Base-by-base conservation (phyloP, 2,888 invertebrate genomes). In the Rhimphoctona megacephalus region DNA sequence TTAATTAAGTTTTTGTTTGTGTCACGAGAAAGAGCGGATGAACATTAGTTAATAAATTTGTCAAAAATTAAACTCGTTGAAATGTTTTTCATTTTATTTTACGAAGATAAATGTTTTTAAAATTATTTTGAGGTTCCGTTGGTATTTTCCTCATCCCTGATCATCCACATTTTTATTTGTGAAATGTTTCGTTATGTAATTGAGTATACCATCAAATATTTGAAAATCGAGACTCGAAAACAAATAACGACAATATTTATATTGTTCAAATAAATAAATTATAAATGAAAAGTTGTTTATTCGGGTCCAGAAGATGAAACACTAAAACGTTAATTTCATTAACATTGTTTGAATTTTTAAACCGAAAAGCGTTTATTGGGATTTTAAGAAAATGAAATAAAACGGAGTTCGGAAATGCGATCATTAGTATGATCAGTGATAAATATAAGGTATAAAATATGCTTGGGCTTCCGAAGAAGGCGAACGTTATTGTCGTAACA, bases 401-500 rank as follows among this genome's bases (percentile, higher is more conserved):
- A 57, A 57, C 11, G 11, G 3, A 57, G 57, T 25, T 57, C 14
- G 14, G 8, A 22, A 19, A 7, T 49, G 52, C 46, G 4, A 52
- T 72, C 36, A 36, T 54, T 73, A 73, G 14, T 25, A 17, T 17
- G 39, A 73, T 54, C 36, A 30, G 7, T 54, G 22, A 52, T 72
- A 22, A 30, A 73, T 57, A 19, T 8, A 73, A 33, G 8, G 7
- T 1, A 22, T 19, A 36, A 73, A 43, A 69, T 67, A 67, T 67
- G 66, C 25, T 19, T 33, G 25, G 7, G 9, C 30, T 22, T 19
- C 43, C 30, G 19, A n/a, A 19, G 22, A 74, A 39, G 33, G 49
- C 25, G 52, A 67, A 49, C 52, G 49, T 36, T 33, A 78, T 67
- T 49, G 49, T 66, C 49, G 49, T 52, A 67, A 52, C 33, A 57